Percentiles rank a stretch among this genome's conserved stretches.
phyloP scores from a whole-genome alignment of 2,113 vertebrate species.

The Nothobranchius furzeri region DNA sequence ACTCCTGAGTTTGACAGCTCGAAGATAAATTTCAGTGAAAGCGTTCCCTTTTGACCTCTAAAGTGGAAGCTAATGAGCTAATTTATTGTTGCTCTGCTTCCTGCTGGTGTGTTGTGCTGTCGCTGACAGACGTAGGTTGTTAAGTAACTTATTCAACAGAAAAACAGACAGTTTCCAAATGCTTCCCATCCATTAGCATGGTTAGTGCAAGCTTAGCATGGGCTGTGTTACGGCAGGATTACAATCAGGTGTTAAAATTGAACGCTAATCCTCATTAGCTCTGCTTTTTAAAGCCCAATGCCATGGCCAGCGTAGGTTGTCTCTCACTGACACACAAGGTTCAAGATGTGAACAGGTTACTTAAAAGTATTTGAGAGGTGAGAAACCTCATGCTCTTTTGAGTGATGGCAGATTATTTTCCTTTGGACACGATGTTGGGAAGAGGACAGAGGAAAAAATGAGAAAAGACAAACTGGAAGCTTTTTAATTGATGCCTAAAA shows the following conservation, averaged over 20 bases:
- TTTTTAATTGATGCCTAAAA: too few species aligned
- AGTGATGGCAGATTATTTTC: not conserved
- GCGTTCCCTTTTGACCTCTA: slow-evolving; percentile 1
- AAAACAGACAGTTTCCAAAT: slow-evolving; percentile 33
- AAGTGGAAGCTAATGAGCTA: not conserved
- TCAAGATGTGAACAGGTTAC: slow-evolving; percentile 17
- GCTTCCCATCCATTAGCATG: slow-evolving; percentile 57
- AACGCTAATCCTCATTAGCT: slow-evolving; percentile 76
- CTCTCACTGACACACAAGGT: slow-evolving; percentile 21
- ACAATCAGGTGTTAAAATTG: slow-evolving; percentile 81
- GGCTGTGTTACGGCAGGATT: slow-evolving; percentile 73
- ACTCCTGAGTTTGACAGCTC: not conserved
- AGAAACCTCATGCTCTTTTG: not conserved
- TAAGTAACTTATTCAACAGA: slow-evolving; percentile 55
- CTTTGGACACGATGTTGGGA: not conserved
- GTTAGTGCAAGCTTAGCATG: slow-evolving; percentile 68
- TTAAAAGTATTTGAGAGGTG: slow-evolving; percentile 16
- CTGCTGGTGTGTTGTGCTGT: slow-evolving; percentile 17
- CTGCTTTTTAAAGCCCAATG: slow-evolving; percentile 71
- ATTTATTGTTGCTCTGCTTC: not conserved
- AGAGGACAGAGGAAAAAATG: not conserved
- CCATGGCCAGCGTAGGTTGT: slow-evolving; percentile 31
- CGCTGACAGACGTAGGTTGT: slow-evolving; percentile 44
- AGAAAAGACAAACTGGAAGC: not conserved
- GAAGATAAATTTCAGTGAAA: not conserved